These are phyloP conservation scores for Gymnobelideus leadbeateri DNA, from an alignment of 2,113 vertebrate genomes.

Conservation along the genomic window DNA sequence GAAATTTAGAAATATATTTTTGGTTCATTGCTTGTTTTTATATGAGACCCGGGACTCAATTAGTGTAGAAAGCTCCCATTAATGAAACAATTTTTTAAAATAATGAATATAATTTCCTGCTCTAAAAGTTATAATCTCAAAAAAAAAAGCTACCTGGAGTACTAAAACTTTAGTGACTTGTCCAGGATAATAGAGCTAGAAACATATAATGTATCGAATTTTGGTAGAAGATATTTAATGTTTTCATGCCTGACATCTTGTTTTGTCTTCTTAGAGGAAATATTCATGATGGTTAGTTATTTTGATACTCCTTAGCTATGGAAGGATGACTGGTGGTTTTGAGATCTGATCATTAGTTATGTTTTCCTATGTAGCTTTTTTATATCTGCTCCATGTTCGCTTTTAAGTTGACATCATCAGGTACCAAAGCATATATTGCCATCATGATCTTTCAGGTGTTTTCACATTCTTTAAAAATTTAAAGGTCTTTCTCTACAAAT, in stretches of 20 bases:
- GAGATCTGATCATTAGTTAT: not conserved
- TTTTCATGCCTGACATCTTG: not conserved
- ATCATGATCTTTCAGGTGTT: not conserved
- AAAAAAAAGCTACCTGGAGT: not conserved
- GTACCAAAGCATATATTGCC: not conserved
- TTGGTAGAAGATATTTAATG: not conserved
- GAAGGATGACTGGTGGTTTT: not conserved
- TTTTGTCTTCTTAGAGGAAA: not conserved
- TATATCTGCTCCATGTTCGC: not conserved
- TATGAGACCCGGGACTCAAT: not conserved
- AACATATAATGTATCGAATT: not conserved
- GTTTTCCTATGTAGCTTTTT: not conserved
- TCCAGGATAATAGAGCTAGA: not conserved
- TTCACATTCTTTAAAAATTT: not conserved
- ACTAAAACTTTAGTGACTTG: not conserved
- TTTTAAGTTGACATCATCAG: not conserved
- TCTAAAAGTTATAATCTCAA: not conserved
- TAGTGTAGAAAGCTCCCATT: too few relatives aligned
- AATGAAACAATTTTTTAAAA: too few relatives aligned
- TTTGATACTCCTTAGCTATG: not conserved
- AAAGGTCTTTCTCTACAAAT: not conserved
- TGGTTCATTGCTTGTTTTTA: not conserved
- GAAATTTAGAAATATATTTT: not conserved
- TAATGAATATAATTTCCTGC: not conserved
- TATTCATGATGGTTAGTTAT: not conserved